Conservation (phyloP, 2,113 vertebrate genomes). For the Chauna torquata region DNA sequence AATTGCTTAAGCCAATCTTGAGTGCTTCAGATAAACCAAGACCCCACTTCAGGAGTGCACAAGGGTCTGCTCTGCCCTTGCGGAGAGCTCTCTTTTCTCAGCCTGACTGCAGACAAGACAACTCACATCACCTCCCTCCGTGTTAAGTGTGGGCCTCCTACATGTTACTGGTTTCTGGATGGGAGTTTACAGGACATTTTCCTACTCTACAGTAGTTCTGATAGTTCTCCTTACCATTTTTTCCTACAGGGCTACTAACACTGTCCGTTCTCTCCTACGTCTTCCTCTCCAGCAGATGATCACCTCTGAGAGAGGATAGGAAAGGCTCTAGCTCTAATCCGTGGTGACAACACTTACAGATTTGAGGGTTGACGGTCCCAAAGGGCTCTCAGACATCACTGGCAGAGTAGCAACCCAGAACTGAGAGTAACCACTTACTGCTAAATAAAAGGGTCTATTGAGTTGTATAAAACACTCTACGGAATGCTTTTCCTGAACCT, state of each 20-base stretch:
- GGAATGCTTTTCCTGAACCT: neutral
- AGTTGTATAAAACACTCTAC: neutral
- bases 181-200: neutral
- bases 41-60: neutral
- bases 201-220: neutral
- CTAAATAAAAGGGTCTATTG: neutral
- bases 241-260: neutral
- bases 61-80: neutral
- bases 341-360: neutral
- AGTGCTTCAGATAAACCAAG: neutral
- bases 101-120: neutral
- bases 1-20: neutral
- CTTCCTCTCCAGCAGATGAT: neutral
- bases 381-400: neutral
- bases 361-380: neutral
- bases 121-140: neutral
- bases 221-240: fast-evolving
- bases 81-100: neutral
- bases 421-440: fast-evolving
- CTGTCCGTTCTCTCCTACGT: neutral
- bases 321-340: neutral
- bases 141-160: neutral
- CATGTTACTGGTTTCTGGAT: neutral
- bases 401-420: neutral
- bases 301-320: neutral